Conservation (phyloP, 2,797 vertebrate species). For the Discoglossus pictus region DNA sequence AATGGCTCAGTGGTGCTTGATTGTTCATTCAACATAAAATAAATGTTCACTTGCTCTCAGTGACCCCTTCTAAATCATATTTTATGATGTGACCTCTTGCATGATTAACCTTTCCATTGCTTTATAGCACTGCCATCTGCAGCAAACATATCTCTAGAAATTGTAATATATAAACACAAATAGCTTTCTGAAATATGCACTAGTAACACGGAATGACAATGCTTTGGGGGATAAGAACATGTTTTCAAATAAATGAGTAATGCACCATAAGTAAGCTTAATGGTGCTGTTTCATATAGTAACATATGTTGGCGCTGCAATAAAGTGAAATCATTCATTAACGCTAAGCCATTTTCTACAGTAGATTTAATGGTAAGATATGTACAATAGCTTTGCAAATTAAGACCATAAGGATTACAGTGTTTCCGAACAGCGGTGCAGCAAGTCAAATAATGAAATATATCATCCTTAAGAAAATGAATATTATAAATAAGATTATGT, state of each 20-base stretch:
- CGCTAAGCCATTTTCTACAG: background rate
- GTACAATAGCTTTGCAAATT: no score
- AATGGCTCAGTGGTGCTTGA: conserved; percentile 18
- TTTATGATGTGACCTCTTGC: conserved; percentile 25
- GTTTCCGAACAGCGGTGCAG: no score
- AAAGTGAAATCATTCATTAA: conserved; percentile 28
- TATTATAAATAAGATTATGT: no score
- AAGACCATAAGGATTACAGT: no score
- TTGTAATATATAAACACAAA: conserved; percentile 20
- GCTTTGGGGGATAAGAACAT: conserved; percentile 30
- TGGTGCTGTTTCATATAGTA: conserved; percentile 12
- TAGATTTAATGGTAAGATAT: conserved; percentile 4
- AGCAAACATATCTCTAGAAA: conserved; percentile 28
- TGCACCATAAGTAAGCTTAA: conserved; percentile 15
- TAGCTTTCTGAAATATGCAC: conserved; percentile 18
- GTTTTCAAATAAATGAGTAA: conserved; percentile 30
- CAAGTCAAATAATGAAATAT: no score
- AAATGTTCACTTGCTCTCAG: conserved; percentile 29
- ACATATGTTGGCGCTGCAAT: conserved; percentile 18
- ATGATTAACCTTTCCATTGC: conserved; percentile 36
- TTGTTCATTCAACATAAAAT: conserved; percentile 14
- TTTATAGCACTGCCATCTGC: background rate
- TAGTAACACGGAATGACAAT: conserved; percentile 29
- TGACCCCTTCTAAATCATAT: conserved; percentile 36
- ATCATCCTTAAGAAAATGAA: no score